Evolutionary conservation across 1,140 invertebrate species (phyloP).

Genomic region (Coenobita brevimanus): DNA sequence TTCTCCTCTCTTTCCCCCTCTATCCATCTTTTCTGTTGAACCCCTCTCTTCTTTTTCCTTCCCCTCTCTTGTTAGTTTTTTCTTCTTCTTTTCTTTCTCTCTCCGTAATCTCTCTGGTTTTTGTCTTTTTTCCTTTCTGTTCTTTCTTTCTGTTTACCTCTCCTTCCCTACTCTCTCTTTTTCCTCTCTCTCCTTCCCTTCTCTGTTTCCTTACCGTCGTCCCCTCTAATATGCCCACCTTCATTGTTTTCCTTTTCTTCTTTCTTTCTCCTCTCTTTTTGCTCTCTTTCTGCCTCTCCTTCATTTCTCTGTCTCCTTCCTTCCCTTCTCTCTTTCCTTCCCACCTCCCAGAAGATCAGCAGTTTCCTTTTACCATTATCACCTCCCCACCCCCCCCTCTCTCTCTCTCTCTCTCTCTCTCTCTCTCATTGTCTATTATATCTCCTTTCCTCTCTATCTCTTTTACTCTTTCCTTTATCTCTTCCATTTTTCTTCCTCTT

Average conservation of each 20-base stretch:
- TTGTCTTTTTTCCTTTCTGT: no score
- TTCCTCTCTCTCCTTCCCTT: no score
- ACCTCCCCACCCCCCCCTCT: neutral
- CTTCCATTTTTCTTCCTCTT: no score
- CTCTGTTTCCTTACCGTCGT: neutral
- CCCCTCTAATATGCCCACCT: neutral
- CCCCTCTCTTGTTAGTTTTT: neutral
- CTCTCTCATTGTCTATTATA: no score
- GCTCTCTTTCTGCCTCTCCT: neutral
- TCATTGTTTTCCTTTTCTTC: neutral
- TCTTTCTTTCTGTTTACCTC: no score
- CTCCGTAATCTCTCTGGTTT: no score
- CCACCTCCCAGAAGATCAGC: neutral
- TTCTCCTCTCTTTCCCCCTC: neutral
- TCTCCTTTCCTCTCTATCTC: no score
- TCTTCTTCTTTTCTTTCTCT: no score
- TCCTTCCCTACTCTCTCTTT: no score
- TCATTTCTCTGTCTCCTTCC: neutral
- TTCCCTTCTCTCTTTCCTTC: neutral
- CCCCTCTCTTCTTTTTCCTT: conserved; percentile 6
- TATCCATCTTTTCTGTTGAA: no score
- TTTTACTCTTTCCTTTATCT: no score
- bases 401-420: neutral
- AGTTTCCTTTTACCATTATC: neutral
- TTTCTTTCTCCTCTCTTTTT: neutral